Conservation (phyloP, 2,888 invertebrate species). For the Eilema caniola region DNA sequence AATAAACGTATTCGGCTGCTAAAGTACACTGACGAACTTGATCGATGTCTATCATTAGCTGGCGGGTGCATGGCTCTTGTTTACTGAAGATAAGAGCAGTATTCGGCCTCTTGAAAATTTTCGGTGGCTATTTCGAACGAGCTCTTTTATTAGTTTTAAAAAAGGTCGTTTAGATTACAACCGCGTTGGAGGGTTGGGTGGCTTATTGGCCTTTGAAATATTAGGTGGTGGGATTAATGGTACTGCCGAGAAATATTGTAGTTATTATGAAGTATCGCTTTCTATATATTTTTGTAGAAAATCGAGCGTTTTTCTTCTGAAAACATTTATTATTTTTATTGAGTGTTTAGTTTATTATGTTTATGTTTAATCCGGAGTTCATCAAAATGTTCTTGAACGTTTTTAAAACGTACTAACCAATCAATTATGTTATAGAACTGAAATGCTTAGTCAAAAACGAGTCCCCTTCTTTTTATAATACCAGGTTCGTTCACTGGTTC, state of each 20-base stretch:
- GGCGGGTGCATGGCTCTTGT: conserved; percentile 71
- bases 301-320: conserved; percentile 25
- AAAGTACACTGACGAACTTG: conserved; percentile 70
- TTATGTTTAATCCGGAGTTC: not conserved
- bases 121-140: conserved; percentile 85
- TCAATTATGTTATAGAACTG: not conserved
- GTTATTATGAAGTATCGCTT: conserved; percentile 62
- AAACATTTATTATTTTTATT: conserved; percentile 1
- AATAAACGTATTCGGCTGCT: conserved; percentile 61
- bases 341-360: not conserved
- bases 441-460: not conserved
- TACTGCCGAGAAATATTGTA: conserved; percentile 66
- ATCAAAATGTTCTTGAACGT: not conserved
- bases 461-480: not conserved
- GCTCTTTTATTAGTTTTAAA: conserved; percentile 85
- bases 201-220: conserved; percentile 82
- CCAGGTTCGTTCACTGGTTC: not conserved
- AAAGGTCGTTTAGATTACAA: conserved; percentile 85
- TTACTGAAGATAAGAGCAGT: conserved; percentile 72
- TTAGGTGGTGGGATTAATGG: conserved; percentile 77
- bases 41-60: conserved; percentile 78
- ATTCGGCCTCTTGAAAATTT: conserved; percentile 75
- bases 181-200: conserved; percentile 72
- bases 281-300: conserved; percentile 41
- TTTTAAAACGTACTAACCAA: not conserved